A percentile compares a stretch with the other conserved stretches of the same genome.
Evolutionary conservation across 2,888 invertebrate genomes (phyloP).

Genomic region (Tortricodes alternella): DNA sequence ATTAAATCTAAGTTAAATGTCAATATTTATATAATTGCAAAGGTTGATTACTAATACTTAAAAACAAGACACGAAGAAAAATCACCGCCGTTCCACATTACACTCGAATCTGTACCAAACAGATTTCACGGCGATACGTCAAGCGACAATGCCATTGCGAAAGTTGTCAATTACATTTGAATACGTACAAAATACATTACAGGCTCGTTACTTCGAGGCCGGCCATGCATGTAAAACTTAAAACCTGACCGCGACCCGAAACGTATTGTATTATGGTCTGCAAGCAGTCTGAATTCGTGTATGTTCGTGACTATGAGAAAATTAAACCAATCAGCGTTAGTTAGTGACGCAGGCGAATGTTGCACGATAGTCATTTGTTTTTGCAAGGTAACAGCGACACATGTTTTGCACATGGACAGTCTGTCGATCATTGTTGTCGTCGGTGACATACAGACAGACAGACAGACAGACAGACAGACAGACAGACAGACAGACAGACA

Average conservation of each 20-base stretch:
- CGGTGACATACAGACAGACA: too few relatives aligned
- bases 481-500: too few relatives aligned
- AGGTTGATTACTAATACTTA: slow-evolving; percentile 7
- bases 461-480: too few relatives aligned
- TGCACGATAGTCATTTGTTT: slow-evolving; percentile 25
- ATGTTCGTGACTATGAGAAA: slow-evolving; percentile 25
- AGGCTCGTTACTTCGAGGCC: slow-evolving; percentile 59
- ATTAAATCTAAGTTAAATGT: slow-evolving; percentile 12
- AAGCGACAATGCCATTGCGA: slow-evolving; percentile 39
- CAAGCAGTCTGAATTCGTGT: slow-evolving; percentile 20
- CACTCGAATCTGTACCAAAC: neutral
- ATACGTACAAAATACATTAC: slow-evolving; percentile 44
- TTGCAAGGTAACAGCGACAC: slow-evolving; percentile 14
- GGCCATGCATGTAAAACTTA: slow-evolving; percentile 50
- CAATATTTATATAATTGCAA: slow-evolving; percentile 4
- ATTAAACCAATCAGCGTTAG: slow-evolving; percentile 9
- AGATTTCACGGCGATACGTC: slow-evolving; percentile 39
- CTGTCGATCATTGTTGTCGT: neutral
- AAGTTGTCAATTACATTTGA: slow-evolving; percentile 43
- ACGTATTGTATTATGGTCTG: slow-evolving; percentile 34
- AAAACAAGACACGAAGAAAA: slow-evolving; percentile 7
- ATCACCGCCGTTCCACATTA: slow-evolving; percentile 14
- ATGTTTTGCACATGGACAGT: neutral
- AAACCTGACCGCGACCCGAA: slow-evolving; percentile 63
- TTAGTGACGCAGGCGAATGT: neutral